Conservation (phyloP, 2,113 vertebrate species). For the Myocastor coypus region DNA sequence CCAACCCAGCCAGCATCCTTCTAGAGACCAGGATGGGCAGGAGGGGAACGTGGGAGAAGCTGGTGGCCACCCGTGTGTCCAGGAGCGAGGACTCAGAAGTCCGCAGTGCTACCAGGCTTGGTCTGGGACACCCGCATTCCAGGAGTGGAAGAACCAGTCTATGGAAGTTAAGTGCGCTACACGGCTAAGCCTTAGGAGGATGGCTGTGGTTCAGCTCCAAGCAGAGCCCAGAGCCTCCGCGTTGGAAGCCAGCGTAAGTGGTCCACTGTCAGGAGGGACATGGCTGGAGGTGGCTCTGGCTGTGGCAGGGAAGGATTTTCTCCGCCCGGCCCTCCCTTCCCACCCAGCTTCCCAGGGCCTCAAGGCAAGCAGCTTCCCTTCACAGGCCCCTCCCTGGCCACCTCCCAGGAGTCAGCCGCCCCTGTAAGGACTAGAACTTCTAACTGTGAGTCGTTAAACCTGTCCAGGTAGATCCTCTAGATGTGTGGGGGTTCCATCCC, state of each 20-base stretch:
- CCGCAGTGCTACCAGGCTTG: background rate
- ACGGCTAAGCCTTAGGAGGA: background rate
- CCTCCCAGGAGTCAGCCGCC: background rate
- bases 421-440: background rate
- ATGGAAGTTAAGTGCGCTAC: too few species aligned
- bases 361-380: background rate
- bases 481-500: background rate
- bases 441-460: background rate
- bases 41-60: background rate
- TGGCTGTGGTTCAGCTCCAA: background rate
- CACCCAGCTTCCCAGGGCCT: background rate
- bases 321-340: background rate
- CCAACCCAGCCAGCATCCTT: background rate
- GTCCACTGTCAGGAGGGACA: background rate
- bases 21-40: background rate
- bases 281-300: background rate
- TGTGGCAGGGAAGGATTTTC: fast-evolving
- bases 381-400: background rate
- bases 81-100: background rate
- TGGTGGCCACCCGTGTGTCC: background rate
- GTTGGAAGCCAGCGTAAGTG: background rate
- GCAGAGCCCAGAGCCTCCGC: too few species aligned
- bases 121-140: too few species aligned
- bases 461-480: background rate
- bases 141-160: background rate